phyloP scores from a whole-genome alignment of 2,113 vertebrate species.

The Semicossyphus pulcher region DNA sequence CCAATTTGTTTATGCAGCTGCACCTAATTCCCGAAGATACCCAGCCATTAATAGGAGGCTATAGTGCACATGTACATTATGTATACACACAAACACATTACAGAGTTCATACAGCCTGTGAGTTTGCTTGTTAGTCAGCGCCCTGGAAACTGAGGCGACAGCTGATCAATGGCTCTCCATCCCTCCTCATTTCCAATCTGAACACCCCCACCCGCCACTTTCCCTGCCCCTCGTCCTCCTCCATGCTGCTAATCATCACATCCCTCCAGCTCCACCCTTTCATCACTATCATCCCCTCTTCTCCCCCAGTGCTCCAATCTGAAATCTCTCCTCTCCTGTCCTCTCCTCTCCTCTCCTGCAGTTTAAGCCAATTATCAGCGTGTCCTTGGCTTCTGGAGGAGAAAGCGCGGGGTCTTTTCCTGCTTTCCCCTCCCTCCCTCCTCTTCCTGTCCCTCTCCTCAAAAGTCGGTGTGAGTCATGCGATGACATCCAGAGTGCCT shows the following conservation, averaged over 20 bases:
- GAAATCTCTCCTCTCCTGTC: neutral
- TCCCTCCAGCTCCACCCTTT: slow-evolving; percentile 24
- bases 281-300: slow-evolving; percentile 3
- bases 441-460: slow-evolving; percentile 1
- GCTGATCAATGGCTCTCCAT: slow-evolving; percentile 61
- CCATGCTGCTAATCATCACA: slow-evolving; percentile 11
- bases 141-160: slow-evolving; percentile 53
- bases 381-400: slow-evolving; percentile 59
- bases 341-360: neutral
- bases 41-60: too few species aligned
- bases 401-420: slow-evolving; percentile 6
- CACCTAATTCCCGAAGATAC: too few species aligned
- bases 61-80: neutral
- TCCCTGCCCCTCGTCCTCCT: neutral
- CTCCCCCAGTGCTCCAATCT: too few species aligned
- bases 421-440: neutral
- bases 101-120: neutral
- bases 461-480: slow-evolving; percentile 34
- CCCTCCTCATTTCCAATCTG: slow-evolving; percentile 15
- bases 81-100: slow-evolving; percentile 1
- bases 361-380: slow-evolving; percentile 51
- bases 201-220: neutral
- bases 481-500: slow-evolving; percentile 30
- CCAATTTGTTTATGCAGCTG: too few species aligned
- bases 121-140: slow-evolving; percentile 39